Percentiles rank a stretch among this genome's conserved stretches.
phyloP scores from a whole-genome alignment of 2,888 invertebrate genomes.

The Thelaira solivaga region DNA sequence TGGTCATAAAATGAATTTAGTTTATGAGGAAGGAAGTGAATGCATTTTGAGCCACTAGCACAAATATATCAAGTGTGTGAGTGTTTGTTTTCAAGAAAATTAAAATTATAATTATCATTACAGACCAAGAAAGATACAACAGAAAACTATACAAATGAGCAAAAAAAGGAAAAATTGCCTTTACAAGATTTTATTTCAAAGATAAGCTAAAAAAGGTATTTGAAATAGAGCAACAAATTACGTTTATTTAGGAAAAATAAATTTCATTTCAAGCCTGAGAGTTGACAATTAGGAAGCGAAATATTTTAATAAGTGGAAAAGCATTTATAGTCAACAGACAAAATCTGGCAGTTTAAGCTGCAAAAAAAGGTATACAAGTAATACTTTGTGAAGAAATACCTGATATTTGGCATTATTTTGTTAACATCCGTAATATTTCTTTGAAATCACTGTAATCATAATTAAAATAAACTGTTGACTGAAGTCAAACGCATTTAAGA shows the following conservation, averaged over 20 bases:
- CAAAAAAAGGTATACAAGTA: no score
- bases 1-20: constrained; percentile 52
- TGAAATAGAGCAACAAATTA: not conserved
- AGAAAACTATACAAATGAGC: not conserved
- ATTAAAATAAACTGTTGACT: no score
- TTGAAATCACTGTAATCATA: no score
- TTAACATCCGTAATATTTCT: no score
- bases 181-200: constrained; percentile 3
- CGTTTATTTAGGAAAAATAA: not conserved
- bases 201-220: not conserved
- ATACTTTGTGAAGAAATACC: no score
- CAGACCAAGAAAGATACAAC: not conserved
- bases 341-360: no score
- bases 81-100: constrained; percentile 4
- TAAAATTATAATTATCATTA: constrained; percentile 45
- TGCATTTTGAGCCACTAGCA: constrained; percentile 54
- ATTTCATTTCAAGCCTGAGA: not conserved
- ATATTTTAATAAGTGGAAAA: not conserved
- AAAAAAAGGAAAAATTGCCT: constrained; percentile 14
- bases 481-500: no score
- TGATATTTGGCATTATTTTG: no score
- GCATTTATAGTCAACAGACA: no score
- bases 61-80: constrained; percentile 42
- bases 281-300: not conserved
- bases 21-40: constrained; percentile 58